phyloP scores from a whole-genome alignment of 2,113 vertebrate genomes.

The Syrmaticus mikado region DNA sequence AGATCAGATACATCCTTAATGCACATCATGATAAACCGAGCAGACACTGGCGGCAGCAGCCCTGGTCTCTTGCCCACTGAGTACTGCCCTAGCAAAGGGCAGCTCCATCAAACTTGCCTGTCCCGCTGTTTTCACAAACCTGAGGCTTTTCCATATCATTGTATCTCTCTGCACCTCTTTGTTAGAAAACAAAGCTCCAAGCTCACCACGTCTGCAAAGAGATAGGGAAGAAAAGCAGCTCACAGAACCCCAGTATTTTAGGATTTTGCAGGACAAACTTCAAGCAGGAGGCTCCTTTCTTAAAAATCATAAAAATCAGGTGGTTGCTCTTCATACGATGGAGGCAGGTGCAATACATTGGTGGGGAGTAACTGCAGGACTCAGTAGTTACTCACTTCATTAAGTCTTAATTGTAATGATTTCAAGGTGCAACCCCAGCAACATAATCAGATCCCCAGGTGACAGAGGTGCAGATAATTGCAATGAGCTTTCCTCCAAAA shows the following conservation, averaged over 20 bases:
- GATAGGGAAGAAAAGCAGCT: not conserved
- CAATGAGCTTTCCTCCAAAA: conserved; percentile 24
- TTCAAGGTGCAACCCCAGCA: conserved; percentile 51
- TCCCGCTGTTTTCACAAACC: not conserved
- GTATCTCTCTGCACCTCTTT: not conserved
- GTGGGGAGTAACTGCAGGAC: conserved; percentile 24
- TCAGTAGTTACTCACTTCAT: conserved; percentile 57
- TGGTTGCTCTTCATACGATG: not conserved
- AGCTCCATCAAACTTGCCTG: not conserved
- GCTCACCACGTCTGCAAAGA: not conserved
- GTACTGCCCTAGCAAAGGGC: not conserved
- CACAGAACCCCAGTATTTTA: not conserved
- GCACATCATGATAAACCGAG: not conserved
- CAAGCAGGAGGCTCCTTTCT: not conserved
- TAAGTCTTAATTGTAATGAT: conserved; percentile 55
- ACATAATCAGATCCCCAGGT: conserved; percentile 53
- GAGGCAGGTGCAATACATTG: not conserved
- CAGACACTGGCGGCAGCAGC: not conserved
- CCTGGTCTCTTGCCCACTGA: not conserved
- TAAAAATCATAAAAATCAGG: not conserved
- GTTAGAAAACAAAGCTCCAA: not conserved
- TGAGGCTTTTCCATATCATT: not conserved
- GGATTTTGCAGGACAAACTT: not conserved
- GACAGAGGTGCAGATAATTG: conserved; percentile 33
- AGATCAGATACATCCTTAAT: not conserved